A percentile compares a stretch with the other conserved stretches of the same genome.
Conservation (phyloP, 2,888 invertebrate species). For the Hydrotaea diabolus region DNA sequence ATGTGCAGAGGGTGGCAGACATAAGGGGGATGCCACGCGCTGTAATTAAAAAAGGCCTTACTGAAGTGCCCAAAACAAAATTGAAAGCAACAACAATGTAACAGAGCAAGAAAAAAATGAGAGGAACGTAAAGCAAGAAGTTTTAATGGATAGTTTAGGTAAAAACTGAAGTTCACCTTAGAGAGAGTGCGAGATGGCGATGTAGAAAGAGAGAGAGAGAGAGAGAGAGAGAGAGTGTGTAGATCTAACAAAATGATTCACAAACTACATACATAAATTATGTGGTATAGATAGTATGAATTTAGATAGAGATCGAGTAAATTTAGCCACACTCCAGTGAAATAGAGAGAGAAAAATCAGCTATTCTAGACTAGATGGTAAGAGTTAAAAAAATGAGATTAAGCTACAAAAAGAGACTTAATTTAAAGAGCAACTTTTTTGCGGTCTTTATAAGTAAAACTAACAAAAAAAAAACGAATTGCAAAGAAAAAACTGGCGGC, state of each 20-base stretch:
- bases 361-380: too few species aligned
- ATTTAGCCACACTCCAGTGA: too few species aligned
- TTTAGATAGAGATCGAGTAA: not conserved
- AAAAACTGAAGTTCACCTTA: not conserved
- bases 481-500: too few species aligned
- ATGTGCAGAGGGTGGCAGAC: not conserved
- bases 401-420: not conserved
- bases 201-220: not conserved
- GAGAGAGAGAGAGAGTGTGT: not conserved
- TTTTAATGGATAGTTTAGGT: not conserved
- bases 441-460: not conserved
- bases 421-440: not conserved
- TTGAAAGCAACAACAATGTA: not conserved
- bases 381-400: not conserved
- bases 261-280: not conserved
- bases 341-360: not conserved
- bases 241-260: not conserved
- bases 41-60: slow-evolving; percentile 11
- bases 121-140: not conserved
- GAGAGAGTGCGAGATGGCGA: too few species aligned
- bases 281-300: not conserved
- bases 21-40: slow-evolving; percentile 12
- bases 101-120: not conserved
- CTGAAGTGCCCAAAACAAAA: not conserved
- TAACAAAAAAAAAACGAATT: not conserved